Evolutionary conservation across 2,888 invertebrate genomes (phyloP), one percentile per base, ranked within the genome.

Genomic region (Glyphotaelius pellucidus): DNA sequence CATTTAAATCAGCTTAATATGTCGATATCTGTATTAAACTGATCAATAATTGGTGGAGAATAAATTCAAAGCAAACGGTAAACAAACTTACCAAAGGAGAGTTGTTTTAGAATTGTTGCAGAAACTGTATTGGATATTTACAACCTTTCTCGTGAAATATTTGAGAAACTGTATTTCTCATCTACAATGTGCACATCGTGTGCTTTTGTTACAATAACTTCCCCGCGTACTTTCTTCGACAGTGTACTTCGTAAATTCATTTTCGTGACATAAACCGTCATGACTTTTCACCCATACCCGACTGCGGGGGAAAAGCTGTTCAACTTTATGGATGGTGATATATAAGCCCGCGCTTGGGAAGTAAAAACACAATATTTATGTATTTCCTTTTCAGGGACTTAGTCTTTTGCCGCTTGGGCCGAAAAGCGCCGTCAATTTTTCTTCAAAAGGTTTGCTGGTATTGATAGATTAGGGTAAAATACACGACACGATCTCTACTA

Each of bases 381-480:
- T 90, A 81, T 92, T 88, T 92, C 81, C 90, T 92, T 92, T 92
- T 84, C 83, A 86, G 88, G 87, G 83, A 79, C 19, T 42, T 91
- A 35, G 84, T 79, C 80, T 90, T 90, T 91, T 90, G 81, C 81
- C 83, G 84, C 42, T 52, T 87, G 86, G 35, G 80, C 85, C 80
- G 90, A 83, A 89, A 89, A 81, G 52, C 91, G 83, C 32, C 79
- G 88, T 88, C 89, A 90, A 83, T 87, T 90, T 92, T 85, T 80
- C 88, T 83, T 47, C 80, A 80, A 90, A 90, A 90, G 80, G 91
- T 19, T 67, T 25, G 1, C 19, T 67, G 52, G 52, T 67, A 67
- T 67, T 67, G 52, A 67, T 67, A 67, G 52, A 67, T 15, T 67
- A 67, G 25, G 52, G 25, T 67, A 19, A 19, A 67, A 67, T 67